Conservation (phyloP, 2,797 vertebrate species). For the Sebastolobus altivelis region DNA sequence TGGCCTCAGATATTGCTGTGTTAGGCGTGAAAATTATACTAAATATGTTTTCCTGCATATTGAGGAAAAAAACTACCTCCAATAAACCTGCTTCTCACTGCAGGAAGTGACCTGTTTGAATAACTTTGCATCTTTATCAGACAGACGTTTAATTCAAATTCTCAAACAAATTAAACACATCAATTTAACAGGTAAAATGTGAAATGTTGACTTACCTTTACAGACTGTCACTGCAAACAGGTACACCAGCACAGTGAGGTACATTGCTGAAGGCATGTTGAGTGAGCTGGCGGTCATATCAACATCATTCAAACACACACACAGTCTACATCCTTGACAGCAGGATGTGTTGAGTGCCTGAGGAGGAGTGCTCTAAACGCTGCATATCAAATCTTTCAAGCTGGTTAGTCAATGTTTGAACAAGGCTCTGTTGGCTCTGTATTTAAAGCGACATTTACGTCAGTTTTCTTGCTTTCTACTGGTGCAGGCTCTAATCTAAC, state of each 20-base stretch:
- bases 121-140: constrained; percentile 53
- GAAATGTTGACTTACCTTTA: constrained; percentile 56
- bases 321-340: constrained; percentile 74
- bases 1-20: not conserved
- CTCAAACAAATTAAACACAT: not conserved
- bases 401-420: constrained; percentile 70
- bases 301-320: constrained; percentile 4
- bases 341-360: constrained; percentile 72
- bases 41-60: not conserved
- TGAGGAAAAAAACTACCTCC: not conserved
- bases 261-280: constrained; percentile 69
- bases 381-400: constrained; percentile 27
- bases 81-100: not conserved
- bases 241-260: constrained; percentile 50
- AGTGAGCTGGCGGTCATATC: constrained; percentile 39
- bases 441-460: not conserved
- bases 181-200: not conserved
- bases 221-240: constrained; percentile 41
- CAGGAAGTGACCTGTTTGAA: constrained; percentile 49
- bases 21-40: rapidly evolving
- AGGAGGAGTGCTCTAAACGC: constrained; percentile 55
- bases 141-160: not conserved
- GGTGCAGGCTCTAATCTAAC: not conserved
- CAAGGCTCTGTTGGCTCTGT: constrained; percentile 39
- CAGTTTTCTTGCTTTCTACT: not conserved